Evolutionary conservation across 1,140 invertebrate species (phyloP).

Genomic region (Diuraphis noxia): DNA sequence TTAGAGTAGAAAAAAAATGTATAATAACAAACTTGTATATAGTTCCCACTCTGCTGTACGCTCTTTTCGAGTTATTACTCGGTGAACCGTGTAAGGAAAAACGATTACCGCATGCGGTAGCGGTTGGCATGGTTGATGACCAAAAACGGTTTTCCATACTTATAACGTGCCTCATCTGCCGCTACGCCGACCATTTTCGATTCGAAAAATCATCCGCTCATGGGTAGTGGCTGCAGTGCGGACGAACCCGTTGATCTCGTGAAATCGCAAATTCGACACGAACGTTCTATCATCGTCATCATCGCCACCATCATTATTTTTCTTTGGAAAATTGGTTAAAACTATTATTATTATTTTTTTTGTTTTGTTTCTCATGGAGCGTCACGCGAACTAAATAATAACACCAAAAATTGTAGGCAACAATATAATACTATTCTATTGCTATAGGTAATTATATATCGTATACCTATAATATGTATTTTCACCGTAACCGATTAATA

Average conservation of each 20-base stretch:
- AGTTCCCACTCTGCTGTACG: slow-evolving; percentile 4
- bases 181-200: not conserved
- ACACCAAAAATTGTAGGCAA: not conserved
- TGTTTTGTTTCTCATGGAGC: not conserved
- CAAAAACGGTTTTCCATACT: slow-evolving; percentile 37
- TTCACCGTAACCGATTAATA: slow-evolving; percentile 19
- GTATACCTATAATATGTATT: not conserved
- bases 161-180: not conserved
- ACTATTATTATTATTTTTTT: not conserved
- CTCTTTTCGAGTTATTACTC: slow-evolving; percentile 1
- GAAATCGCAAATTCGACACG: slow-evolving; percentile 29
- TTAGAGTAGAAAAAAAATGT: not conserved
- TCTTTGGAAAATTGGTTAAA: not conserved
- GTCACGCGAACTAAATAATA: not conserved
- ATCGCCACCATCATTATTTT: not conserved
- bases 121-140: slow-evolving; percentile 22
- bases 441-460: not conserved
- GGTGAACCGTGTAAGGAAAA: slow-evolving; percentile 46
- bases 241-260: slow-evolving; percentile 21
- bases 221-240: no score
- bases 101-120: slow-evolving; percentile 34
- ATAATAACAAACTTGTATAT: slow-evolving; percentile 27
- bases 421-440: not conserved
- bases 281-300: not conserved
- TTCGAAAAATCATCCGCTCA: not conserved